Evolutionary conservation across 2,113 vertebrate species (phyloP), one percentile per base, ranked within the genome.

Genomic region (Cebus imitator): DNA sequence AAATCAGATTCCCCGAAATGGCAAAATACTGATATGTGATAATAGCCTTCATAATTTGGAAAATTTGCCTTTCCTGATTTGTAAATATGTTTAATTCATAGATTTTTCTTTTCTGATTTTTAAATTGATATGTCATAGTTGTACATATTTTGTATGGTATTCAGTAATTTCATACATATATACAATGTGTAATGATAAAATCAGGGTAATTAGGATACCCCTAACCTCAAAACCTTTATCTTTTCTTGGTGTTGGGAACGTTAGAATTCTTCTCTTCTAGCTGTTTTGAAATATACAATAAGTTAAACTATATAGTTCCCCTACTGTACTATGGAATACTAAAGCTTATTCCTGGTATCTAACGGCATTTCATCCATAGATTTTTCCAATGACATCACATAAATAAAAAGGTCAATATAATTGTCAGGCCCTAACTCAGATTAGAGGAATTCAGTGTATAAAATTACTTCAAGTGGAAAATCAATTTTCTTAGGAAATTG

Each of bases 401-500:
- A 87, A 83, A 79, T 76, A 70, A 85, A 87, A 92, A 86, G 58
- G 40, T 25, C 20, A 52, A n/a, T 21, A 32, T 79, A 92, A 92
- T 27, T 70, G 45, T 55, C n/a, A 75, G n/a, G 9, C 1, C 50
- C 35, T 72, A 86, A 78, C 8, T 82, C 68, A 90, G 81, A 86
- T 92, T 37, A 88, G 16, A 79, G 72, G 52, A 72, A 18, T 73
- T 78, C 30, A 96, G 20, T 64, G 16, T 87, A 81, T 81, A 78
- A 80, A 85, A 87, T 87, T 70, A 82, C 32, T 76, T 82, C 17
- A 91, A 83, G 45, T 13, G 5, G 90, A 95, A 95, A 91, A 84
- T 76, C n/a, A 58, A 78, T 85, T 85, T 88, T 88, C 83, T 85
- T 86, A 79, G 13, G 72, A 70, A 94, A 92, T 92, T 81, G 16